phyloP scores from a whole-genome alignment of 1,140 invertebrate genomes.

The Bursaphelenchus mucronatus region DNA sequence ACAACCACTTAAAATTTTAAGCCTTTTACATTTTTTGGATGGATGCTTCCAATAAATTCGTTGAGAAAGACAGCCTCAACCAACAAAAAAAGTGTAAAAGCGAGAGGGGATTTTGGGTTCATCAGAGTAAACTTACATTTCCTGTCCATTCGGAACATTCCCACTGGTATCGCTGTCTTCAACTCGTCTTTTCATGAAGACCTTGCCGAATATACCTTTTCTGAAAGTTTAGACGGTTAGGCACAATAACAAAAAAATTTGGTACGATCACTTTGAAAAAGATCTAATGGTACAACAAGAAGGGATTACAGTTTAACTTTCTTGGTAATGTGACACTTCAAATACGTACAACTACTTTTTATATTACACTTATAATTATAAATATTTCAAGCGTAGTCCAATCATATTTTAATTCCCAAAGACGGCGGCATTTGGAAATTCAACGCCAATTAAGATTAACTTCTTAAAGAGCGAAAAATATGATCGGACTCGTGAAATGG shows the following conservation, averaged over 20 bases:
- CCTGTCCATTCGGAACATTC: not conserved
- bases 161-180: not conserved
- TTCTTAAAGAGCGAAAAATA: too few species aligned
- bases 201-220: conserved; percentile 17
- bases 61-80: not conserved
- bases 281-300: too few species aligned
- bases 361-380: too few species aligned
- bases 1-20: not conserved
- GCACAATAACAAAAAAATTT: not conserved
- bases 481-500: too few species aligned
- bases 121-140: conserved; percentile 1
- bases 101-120: not conserved
- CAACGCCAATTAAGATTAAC: too few species aligned
- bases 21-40: not conserved
- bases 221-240: conserved; percentile 11
- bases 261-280: too few species aligned
- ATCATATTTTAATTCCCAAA: too few species aligned
- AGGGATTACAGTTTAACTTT: too few species aligned
- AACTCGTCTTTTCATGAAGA: conserved; percentile 14
- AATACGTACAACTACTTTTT: too few species aligned
- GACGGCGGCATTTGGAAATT: too few species aligned
- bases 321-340: too few species aligned
- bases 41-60: not conserved
- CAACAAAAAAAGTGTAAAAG: conserved; percentile 1
- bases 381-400: too few species aligned